phyloP scores from a whole-genome alignment of 2,888 invertebrate genomes.

The Troides aeacus region DNA sequence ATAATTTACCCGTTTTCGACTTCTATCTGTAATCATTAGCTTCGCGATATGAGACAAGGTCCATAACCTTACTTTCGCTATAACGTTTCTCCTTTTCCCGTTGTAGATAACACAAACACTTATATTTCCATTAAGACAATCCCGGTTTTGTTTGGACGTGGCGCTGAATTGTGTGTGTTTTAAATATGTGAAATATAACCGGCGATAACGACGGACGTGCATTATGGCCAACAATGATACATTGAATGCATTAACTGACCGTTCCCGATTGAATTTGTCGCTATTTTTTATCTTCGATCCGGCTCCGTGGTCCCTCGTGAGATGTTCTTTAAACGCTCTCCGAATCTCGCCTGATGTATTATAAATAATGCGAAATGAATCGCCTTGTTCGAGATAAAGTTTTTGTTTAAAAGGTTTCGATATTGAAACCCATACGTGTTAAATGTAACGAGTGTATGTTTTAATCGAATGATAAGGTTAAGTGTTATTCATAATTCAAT shows the following conservation, averaged over 20 bases:
- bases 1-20: too few species aligned
- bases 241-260: conserved; percentile 34
- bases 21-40: too few species aligned
- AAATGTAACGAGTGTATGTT: background rate
- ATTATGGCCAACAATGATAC: conserved; percentile 34
- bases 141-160: background rate
- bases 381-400: background rate
- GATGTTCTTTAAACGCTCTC: conserved; percentile 17
- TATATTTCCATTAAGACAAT: conserved; percentile 12
- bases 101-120: background rate
- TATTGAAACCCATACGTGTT: background rate
- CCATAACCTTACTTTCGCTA: too few species aligned
- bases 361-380: background rate
- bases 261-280: conserved; percentile 18
- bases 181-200: conserved; percentile 32
- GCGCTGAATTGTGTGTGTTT: conserved; percentile 10
- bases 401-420: background rate
- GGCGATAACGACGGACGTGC: conserved; percentile 35
- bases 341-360: conserved; percentile 11
- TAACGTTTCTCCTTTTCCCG: too few species aligned
- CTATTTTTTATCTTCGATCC: conserved; percentile 22
- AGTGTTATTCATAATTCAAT: background rate
- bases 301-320: background rate
- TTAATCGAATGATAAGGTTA: background rate
- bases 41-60: too few species aligned